Base-by-base conservation (phyloP, 2,113 vertebrate genomes). In the Aegotheles bennettii region DNA sequence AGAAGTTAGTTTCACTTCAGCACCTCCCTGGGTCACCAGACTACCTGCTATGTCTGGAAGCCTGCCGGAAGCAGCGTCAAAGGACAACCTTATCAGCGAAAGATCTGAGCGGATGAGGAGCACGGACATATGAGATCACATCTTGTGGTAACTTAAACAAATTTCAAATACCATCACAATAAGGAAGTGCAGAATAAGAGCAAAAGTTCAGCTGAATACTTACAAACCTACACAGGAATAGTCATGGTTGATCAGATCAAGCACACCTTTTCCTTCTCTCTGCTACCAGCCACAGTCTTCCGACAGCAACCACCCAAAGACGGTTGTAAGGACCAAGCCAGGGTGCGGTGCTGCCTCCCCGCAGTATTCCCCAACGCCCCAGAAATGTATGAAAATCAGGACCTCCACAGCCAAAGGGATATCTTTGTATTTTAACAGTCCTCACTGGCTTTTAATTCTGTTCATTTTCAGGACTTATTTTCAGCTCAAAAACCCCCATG, bases 1-100 rank as follows among this genome's bases (percentile, higher is more conserved):
- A 84, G 76, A 80, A 91, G 90, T 19, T 87, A 56, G 89, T 95
- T 95, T 95, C 96, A 74, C 59, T 96, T 95, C 70, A 85, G 78
- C 65, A 65, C 38, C 70, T 87, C 84, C 4, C 63, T 10, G 3
- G 82, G 35, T 90, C 87, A 79, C 63, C 83, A 92, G 70, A 43
- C 61, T 38, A 53, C 24, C 85, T 33, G 13, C 36, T 16, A 47
- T 26, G 51, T 13, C 76, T 75, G 92, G 64, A 86, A 64, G 43
- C 76, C 53, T n/a, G 11, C 33, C 63, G 60, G 92, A 97, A 86
- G 68, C 79, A 73, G 54, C 1, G 4, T 64, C 80, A 74, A 81
- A 87, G 75, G 81, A 81, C 71, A 38, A 38, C 64, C 71, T 92
- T 95, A 96, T 96, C 95, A 89, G 68, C 73, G 24, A 59, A 42